phyloP scores from a whole-genome alignment of 92 coral and sea anemone genomes.

The Zoanthus sansibaricus region DNA sequence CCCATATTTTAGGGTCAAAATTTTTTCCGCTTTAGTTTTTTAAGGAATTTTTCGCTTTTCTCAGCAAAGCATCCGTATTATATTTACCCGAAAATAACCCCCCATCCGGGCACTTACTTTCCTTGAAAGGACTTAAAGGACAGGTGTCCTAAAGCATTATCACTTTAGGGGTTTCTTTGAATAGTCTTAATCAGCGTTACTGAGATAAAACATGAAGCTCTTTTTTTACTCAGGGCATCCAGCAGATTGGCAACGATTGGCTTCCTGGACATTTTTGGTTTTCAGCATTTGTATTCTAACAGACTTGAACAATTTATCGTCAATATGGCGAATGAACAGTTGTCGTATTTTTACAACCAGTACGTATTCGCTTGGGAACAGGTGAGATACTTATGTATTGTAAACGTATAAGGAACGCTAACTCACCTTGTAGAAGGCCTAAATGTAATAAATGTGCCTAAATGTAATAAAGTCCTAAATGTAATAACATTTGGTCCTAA shows the following conservation, averaged over 20 bases:
- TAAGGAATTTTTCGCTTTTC: no score
- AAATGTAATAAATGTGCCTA: no score
- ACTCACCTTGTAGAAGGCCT: no score
- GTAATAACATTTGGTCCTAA: no score
- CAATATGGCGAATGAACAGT: slow-evolving; percentile 82
- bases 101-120: no score
- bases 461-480: no score
- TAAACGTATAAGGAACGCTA: neutral
- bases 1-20: no score
- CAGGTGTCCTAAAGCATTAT: neutral
- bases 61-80: no score
- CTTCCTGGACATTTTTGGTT: slow-evolving; percentile 80
- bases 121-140: no score
- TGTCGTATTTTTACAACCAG: slow-evolving; percentile 59
- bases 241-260: slow-evolving; percentile 45
- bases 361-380: slow-evolving; percentile 42
- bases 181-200: neutral
- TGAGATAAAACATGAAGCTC: neutral
- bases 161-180: neutral
- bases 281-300: slow-evolving; percentile 64
- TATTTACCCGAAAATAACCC: no score
- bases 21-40: no score
- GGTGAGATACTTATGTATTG: neutral
- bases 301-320: slow-evolving; percentile 71
- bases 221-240: slow-evolving; percentile 14